Conservation (phyloP, 2,888 invertebrate genomes). For the Acronicta aceris region DNA sequence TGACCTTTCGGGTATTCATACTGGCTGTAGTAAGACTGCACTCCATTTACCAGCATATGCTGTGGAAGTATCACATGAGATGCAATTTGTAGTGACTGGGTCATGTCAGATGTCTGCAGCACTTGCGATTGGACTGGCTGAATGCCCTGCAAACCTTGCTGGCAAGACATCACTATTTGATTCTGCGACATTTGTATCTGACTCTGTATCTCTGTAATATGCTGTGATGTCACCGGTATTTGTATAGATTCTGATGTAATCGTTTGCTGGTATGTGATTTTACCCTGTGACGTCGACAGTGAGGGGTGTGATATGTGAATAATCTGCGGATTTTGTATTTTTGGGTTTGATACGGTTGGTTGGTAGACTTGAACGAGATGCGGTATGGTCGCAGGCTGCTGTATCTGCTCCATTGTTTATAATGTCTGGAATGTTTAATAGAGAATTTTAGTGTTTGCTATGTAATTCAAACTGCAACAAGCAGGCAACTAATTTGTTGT, state of each 20-base stretch:
- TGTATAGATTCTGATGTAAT: slow-evolving; percentile 74
- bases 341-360: slow-evolving; percentile 63
- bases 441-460: not conserved
- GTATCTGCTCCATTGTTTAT: slow-evolving; percentile 77
- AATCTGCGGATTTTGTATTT: slow-evolving; percentile 70
- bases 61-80: slow-evolving; percentile 80
- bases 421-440: slow-evolving; percentile 38
- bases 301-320: slow-evolving; percentile 76
- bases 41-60: slow-evolving; percentile 74
- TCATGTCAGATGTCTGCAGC: slow-evolving; percentile 71
- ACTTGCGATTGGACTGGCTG: slow-evolving; percentile 61
- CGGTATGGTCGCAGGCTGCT: slow-evolving; percentile 68
- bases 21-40: slow-evolving; percentile 75
- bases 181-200: slow-evolving; percentile 74
- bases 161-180: slow-evolving; percentile 80
- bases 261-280: slow-evolving; percentile 77
- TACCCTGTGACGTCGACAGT: slow-evolving; percentile 72
- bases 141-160: slow-evolving; percentile 73
- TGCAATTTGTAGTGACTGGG: slow-evolving; percentile 75
- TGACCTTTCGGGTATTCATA: slow-evolving; percentile 77
- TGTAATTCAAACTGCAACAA: too few relatives aligned
- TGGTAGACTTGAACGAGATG: slow-evolving; percentile 82
- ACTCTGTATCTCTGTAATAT: slow-evolving; percentile 64
- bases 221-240: slow-evolving; percentile 70
- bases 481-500: too few relatives aligned